These are phyloP conservation scores for Peribatodes rhomboidaria DNA, from an alignment of 2,888 invertebrate species.

Conservation along the genomic window DNA sequence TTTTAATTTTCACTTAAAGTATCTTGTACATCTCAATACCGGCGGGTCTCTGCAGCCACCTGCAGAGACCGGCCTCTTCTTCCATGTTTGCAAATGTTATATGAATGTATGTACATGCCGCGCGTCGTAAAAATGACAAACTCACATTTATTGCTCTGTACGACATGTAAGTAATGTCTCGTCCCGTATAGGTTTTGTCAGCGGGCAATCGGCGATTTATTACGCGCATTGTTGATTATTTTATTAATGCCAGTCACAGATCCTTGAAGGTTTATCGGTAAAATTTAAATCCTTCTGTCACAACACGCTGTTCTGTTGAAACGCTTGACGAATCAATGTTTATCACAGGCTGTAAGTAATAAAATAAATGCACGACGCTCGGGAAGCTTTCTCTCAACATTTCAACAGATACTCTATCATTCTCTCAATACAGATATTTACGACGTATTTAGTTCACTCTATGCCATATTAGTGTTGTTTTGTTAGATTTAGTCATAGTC, in stretches of 20 bases:
- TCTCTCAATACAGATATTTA: slow-evolving; percentile 31
- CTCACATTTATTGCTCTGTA: slow-evolving; percentile 75
- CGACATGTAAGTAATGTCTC: slow-evolving; percentile 76
- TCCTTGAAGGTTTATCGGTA: slow-evolving; percentile 62
- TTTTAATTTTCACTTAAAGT: slow-evolving; percentile 52
- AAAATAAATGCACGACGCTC: slow-evolving; percentile 41
- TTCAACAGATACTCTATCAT: slow-evolving; percentile 42
- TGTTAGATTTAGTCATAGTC: slow-evolving; percentile 46
- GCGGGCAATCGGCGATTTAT: slow-evolving; percentile 82
- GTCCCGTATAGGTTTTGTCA: slow-evolving; percentile 78
- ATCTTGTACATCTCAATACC: slow-evolving; percentile 60
- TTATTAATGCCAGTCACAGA: slow-evolving; percentile 71
- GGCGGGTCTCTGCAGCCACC: slow-evolving; percentile 66
- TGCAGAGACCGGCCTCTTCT: slow-evolving; percentile 64
- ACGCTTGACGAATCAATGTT: slow-evolving; percentile 61
- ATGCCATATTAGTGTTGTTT: slow-evolving; percentile 27
- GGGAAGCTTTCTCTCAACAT: slow-evolving; percentile 42
- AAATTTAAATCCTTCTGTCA: slow-evolving; percentile 55
- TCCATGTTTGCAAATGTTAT: slow-evolving; percentile 68
- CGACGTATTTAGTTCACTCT: slow-evolving; percentile 38
- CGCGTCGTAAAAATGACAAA: slow-evolving; percentile 79
- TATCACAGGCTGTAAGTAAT: slow-evolving; percentile 50
- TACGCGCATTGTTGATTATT: slow-evolving; percentile 77
- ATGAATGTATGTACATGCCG: slow-evolving; percentile 60
- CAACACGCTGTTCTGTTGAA: slow-evolving; percentile 55